Base-by-base conservation (phyloP, 1,140 invertebrate species). In the Ceratina japonica region DNA sequence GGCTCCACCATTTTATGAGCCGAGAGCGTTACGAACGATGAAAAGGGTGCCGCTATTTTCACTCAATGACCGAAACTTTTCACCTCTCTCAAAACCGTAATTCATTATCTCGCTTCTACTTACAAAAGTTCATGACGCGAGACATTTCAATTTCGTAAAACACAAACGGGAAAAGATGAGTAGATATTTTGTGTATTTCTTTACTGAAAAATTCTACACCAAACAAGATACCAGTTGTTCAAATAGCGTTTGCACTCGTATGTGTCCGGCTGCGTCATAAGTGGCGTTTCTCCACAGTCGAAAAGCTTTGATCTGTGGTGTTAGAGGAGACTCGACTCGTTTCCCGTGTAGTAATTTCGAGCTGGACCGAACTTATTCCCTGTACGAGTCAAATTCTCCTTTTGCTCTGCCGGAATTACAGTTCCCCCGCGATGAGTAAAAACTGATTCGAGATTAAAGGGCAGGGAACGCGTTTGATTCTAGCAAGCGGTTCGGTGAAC, bases 351-450 rank as follows among this genome's bases (percentile, higher is more conserved):
- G 69, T 64, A 78, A 78, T 78, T 78, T 72, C 75, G 59, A 78
- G 49, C 27, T 72, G 75, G 69, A 72, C 69, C 72, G 72, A 78
- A 78, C 75, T 78, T 78, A 78, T 78, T 72, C 72, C 69, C 62
- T 58, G 20, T 31, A 22, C 31, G 49, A 44, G 49, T 8, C 61
- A 66, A 76, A 58, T 52, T 69, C 16, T 15, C 20, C 59, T n/a
- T 56, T 44, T 27, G 2, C 20, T 62, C 61, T 63, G 37, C n/a
- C 65, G 65, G 54, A 78, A 78, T 78, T 78, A 56, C 59, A 27
- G 20, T 24, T 22, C 20, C 18, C n/a, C 22, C 18, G 1, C 31
- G 1, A 22, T 0, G 69, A 51, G 27, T 72, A 72, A 78, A 72
- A 78, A 72, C 58, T 37, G 16, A 44, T 22, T 52, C 18, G 10